These are phyloP conservation scores for Acrocephalus kingi DNA, from an alignment of 2,113 vertebrate species.

Conservation along the genomic window DNA sequence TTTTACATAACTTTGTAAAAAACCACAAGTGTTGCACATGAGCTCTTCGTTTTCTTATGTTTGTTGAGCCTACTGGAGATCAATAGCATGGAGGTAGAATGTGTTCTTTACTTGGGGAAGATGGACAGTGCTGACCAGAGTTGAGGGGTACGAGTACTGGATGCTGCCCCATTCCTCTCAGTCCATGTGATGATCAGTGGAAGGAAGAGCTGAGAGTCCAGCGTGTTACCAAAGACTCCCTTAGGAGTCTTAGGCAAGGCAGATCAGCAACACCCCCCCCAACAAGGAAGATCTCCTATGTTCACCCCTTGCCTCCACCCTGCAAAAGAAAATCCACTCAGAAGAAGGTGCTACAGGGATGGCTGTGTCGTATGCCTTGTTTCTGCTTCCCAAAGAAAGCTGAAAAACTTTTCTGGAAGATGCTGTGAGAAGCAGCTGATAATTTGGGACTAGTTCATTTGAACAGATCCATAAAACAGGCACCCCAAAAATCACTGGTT, in stretches of 20 bases:
- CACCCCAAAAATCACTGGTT: background rate
- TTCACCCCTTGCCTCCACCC: background rate
- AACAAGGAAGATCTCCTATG: fast-evolving
- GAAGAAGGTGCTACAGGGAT: background rate
- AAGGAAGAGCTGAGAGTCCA: background rate
- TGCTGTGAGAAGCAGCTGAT: background rate
- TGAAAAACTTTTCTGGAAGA: background rate
- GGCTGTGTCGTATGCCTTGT: background rate
- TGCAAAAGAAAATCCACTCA: background rate
- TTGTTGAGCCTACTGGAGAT: background rate
- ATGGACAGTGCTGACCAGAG: background rate
- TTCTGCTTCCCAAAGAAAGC: background rate
- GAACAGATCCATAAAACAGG: background rate
- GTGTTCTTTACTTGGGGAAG: background rate
- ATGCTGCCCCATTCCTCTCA: background rate
- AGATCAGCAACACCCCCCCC: background rate
- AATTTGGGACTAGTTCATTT: background rate
- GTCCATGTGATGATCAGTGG: too few relatives aligned
- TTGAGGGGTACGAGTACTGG: fast-evolving
- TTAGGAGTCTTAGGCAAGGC: background rate
- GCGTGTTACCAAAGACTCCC: background rate
- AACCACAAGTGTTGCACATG: background rate
- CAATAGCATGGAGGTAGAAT: background rate
- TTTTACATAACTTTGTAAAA: background rate
- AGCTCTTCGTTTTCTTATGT: background rate